These are phyloP conservation scores for Actinemys pallida DNA, from an alignment of 2,113 vertebrate species.

Conservation along the genomic window DNA sequence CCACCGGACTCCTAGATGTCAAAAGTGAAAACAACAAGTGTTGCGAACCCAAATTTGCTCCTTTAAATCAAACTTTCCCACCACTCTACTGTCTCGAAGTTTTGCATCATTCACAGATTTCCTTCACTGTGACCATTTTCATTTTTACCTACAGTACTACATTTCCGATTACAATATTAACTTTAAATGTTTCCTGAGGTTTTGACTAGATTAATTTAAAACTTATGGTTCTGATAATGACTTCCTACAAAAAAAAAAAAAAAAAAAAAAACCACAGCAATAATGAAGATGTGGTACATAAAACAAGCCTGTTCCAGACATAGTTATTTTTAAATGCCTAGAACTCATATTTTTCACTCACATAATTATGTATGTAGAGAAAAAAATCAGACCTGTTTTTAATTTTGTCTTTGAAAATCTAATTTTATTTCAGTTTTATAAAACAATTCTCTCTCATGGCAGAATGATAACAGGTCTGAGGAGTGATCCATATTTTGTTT, in stretches of 20 bases:
- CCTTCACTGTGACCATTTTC: background rate
- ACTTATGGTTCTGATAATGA: background rate
- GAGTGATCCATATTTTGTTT: constrained; percentile 39
- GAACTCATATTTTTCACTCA: background rate
- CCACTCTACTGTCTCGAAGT: background rate
- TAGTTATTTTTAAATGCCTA: background rate
- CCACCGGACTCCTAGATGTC: background rate
- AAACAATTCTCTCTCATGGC: constrained; percentile 12
- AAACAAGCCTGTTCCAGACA: background rate
- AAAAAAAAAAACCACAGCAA: background rate
- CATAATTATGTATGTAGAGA: background rate
- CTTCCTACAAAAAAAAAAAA: background rate
- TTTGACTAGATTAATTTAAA: constrained; percentile 28
- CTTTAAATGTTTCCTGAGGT: constrained; percentile 14
- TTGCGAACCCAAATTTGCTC: background rate
- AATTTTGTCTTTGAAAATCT: background rate
- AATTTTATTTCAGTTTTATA: constrained; percentile 2
- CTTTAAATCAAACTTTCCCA: background rate
- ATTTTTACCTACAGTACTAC: background rate
- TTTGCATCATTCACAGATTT: background rate
- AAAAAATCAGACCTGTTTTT: background rate
- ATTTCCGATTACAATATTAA: background rate
- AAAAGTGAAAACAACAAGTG: background rate
- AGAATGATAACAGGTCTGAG: constrained; percentile 28
- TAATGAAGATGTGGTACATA: background rate